These are phyloP conservation scores for Crotalus helleri DNA, from an alignment of 2,113 vertebrate species.

Conservation along the genomic window DNA sequence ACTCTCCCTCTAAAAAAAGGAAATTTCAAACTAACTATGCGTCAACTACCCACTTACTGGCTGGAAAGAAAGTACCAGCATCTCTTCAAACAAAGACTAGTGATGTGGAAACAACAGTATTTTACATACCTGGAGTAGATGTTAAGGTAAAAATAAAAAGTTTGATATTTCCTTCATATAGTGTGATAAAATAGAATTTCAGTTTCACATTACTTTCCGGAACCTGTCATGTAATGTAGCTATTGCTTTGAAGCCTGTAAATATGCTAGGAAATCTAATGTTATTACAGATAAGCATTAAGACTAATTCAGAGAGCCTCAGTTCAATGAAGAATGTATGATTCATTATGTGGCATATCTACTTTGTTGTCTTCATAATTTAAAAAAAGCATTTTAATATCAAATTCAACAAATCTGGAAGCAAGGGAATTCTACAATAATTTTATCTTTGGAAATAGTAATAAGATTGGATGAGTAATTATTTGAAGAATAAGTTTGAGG, in stretches of 20 bases:
- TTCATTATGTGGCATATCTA: background rate
- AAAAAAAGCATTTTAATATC: background rate
- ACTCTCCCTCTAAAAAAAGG: slow-evolving; percentile 95
- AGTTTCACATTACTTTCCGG: background rate
- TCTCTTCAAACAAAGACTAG: slow-evolving; percentile 90
- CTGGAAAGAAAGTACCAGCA: slow-evolving; percentile 91
- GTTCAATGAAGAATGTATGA: background rate
- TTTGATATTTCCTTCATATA: background rate
- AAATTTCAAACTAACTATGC: slow-evolving; percentile 88
- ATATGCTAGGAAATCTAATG: background rate
- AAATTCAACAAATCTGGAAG: background rate
- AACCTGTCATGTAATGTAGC: background rate
- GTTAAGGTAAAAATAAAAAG: slow-evolving; percentile 83
- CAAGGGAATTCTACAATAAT: background rate
- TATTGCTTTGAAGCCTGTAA: background rate
- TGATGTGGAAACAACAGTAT: slow-evolving; percentile 94
- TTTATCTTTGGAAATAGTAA: background rate
- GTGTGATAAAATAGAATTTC: background rate
- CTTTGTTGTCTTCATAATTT: background rate
- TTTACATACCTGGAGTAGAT: slow-evolving; percentile 98
- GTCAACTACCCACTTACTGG: slow-evolving; percentile 87
- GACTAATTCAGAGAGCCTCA: background rate
- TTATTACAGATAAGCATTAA: background rate
- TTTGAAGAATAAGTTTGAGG: background rate
- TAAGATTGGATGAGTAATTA: background rate